Evolutionary conservation across 1,140 invertebrate genomes (phyloP).

Genomic region (Ceratosolen solmsi): DNA sequence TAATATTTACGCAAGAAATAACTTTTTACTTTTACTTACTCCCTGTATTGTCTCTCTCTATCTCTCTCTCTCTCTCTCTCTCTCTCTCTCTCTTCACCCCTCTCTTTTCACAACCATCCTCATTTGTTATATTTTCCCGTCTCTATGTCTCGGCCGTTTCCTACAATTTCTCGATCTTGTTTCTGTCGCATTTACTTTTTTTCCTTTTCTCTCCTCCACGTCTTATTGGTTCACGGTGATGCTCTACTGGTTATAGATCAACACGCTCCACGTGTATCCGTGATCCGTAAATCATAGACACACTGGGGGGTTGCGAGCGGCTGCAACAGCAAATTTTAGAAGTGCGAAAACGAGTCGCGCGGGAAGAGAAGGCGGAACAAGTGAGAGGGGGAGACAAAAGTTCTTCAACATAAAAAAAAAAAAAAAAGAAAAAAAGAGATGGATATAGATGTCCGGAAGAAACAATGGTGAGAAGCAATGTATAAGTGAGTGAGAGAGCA

Average conservation of each 20-base stretch:
- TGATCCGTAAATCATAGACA: constrained; percentile 45
- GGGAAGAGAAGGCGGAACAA: neutral
- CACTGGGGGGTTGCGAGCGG: constrained; percentile 7
- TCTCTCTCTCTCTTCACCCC: neutral
- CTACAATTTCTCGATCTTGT: neutral
- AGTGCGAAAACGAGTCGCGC: constrained; percentile 33
- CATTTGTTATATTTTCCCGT: neutral
- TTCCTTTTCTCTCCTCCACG: neutral
- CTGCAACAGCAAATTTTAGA: constrained; percentile 27
- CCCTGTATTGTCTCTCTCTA: neutral
- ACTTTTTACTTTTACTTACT: neutral
- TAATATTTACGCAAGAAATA: constrained; percentile 13
- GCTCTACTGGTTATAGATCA: constrained; percentile 43
- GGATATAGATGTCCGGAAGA: neutral
- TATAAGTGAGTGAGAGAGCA: neutral
- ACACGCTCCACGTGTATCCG: constrained; percentile 47
- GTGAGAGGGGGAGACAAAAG: neutral
- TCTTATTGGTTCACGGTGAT: constrained; percentile 18
- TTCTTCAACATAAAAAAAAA: neutral
- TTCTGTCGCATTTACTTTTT: neutral
- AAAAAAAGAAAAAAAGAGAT: neutral
- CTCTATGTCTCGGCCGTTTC: neutral
- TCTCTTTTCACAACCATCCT: neutral
- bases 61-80: neutral
- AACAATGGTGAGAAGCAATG: neutral